Evolutionary conservation across 2,113 vertebrate species (phyloP).

Genomic region (Syngnathus scovelli): DNA sequence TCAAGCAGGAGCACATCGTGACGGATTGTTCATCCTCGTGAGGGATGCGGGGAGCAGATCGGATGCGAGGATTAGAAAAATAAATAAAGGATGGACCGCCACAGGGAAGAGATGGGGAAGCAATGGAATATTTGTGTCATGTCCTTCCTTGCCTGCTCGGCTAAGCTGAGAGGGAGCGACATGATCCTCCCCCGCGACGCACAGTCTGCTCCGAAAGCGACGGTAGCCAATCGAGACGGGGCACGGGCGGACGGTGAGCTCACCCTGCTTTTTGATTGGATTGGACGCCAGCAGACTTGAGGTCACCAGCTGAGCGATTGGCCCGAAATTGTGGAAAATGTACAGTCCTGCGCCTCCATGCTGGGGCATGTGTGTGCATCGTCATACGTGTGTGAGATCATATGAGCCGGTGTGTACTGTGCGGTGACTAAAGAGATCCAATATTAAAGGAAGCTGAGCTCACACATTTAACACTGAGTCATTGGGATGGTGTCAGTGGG

Average conservation of each 20-base stretch:
- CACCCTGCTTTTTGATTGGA: constrained; percentile 73
- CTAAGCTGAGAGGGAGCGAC: constrained; percentile 42
- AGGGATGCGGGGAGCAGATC: constrained; percentile 27
- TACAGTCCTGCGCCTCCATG: constrained; percentile 26
- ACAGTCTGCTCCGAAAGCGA: constrained; percentile 61
- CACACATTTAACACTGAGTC: not conserved
- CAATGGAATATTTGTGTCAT: constrained; percentile 73
- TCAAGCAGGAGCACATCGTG: constrained; percentile 34
- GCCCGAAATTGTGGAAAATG: constrained; percentile 33
- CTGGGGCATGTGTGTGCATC: constrained; percentile 7
- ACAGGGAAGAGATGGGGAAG: constrained; percentile 73
- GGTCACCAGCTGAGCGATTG: constrained; percentile 65
- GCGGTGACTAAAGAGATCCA: not conserved
- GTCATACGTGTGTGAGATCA: not conserved
- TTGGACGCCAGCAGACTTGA: constrained; percentile 28
- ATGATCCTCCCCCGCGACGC: constrained; percentile 48
- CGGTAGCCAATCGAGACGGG: constrained; percentile 73
- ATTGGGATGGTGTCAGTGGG: not conserved
- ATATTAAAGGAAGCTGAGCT: not conserved
- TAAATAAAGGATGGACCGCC: constrained; percentile 70
- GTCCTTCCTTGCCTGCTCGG: constrained; percentile 44
- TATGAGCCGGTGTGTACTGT: not conserved
- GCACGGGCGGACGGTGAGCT: constrained; percentile 43
- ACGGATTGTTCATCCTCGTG: not conserved
- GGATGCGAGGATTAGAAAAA: constrained; percentile 58